Percentiles rank a stretch among this genome's conserved stretches.
Conservation (phyloP, 1,140 invertebrate genomes). For the Neocloeon triangulifer region DNA sequence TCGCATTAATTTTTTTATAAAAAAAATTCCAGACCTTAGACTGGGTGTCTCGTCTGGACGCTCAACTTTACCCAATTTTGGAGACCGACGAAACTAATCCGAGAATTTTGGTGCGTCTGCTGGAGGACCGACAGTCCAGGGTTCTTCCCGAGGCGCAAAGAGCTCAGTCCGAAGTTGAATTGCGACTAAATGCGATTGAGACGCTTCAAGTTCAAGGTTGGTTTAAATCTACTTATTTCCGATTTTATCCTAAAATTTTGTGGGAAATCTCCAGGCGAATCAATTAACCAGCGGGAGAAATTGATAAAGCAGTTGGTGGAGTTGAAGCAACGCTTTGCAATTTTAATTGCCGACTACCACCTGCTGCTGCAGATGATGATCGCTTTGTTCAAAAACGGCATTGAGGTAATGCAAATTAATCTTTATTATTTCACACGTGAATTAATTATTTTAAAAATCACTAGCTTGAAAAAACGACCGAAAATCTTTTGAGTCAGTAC, state of each 20-base stretch:
- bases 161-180: conserved; percentile 43
- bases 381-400: conserved; percentile 39
- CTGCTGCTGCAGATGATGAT: conserved; percentile 46
- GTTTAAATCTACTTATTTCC: conserved; percentile 2
- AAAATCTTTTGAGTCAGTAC: conserved; percentile 20
- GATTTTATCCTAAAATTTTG: not conserved
- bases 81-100: conserved; percentile 30
- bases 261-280: conserved; percentile 15
- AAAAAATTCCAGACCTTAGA: conserved; percentile 48
- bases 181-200: conserved; percentile 40
- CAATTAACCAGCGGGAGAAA: conserved; percentile 22
- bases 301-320: conserved; percentile 34
- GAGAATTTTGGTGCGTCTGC: conserved; percentile 26
- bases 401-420: conserved; percentile 26
- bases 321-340: conserved; percentile 37
- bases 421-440: not conserved
- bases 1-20: no score
- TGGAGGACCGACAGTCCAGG: conserved; percentile 31
- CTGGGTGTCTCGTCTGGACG: conserved; percentile 47
- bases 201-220: conserved; percentile 20
- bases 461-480: conserved; percentile 26
- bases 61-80: conserved; percentile 54
- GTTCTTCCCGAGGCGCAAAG: conserved; percentile 35
- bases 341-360: conserved; percentile 47
- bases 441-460: conserved; percentile 5